phyloP scores from a whole-genome alignment of 2,888 invertebrate species.

The Eupithecia inturbata region DNA sequence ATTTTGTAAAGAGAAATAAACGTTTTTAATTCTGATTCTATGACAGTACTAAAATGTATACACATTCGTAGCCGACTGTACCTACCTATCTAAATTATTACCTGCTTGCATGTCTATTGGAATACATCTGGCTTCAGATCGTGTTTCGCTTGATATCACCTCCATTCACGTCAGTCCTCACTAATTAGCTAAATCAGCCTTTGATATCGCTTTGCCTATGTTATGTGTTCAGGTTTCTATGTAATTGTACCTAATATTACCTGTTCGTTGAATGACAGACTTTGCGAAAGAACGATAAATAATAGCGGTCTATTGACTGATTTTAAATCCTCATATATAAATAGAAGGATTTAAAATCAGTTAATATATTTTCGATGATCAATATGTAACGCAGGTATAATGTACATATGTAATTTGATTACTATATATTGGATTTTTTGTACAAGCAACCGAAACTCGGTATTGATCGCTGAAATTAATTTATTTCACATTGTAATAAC shows the following conservation, averaged over 20 bases:
- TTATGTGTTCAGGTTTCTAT: constrained; percentile 14
- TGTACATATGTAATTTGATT: not conserved
- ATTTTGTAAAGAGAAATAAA: not conserved
- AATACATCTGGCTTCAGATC: constrained; percentile 17
- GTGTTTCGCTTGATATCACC: constrained; percentile 28
- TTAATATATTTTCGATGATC: not conserved
- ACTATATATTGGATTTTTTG: not conserved
- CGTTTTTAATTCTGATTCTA: not conserved
- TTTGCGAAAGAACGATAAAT: not conserved
- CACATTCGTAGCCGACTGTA: not conserved
- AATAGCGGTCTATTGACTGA: too few relatives aligned
- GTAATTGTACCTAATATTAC: constrained; percentile 5
- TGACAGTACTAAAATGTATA: not conserved
- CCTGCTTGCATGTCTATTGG: constrained; percentile 2
- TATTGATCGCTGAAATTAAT: constrained; percentile 9
- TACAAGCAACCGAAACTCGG: not conserved
- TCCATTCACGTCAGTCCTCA: constrained; percentile 31
- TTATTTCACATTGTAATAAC: constrained; percentile 9
- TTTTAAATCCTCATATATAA: not conserved
- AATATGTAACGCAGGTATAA: not conserved
- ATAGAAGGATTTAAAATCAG: not conserved
- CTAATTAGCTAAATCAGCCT: constrained; percentile 37
- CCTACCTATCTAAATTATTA: not conserved
- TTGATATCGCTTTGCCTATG: constrained; percentile 35
- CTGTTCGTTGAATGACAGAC: not conserved